Base-by-base conservation (phyloP, 1,140 invertebrate species). In the Drosophila bocki region DNA sequence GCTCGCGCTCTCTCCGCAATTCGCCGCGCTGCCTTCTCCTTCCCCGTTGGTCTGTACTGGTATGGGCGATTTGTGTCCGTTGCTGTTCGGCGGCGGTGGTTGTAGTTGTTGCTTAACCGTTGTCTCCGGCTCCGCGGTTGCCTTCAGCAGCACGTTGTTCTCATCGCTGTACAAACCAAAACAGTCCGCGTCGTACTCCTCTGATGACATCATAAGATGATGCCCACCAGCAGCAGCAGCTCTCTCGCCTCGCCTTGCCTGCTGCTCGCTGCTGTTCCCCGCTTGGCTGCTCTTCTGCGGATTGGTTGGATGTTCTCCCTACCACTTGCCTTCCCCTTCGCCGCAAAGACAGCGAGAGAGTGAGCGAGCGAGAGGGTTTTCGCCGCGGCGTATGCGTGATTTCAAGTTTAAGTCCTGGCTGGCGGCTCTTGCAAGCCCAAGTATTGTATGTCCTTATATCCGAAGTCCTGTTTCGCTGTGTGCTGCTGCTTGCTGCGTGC, bases 171-270 rank as follows among this genome's bases (percentile, higher is more conserved):
- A 97, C 96, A 97, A 96, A 95, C 96, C 96, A 95, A 96, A 97
- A 95, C 95, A 95, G 94, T 96, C 96, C 80, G 96, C 85, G 96
- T 96, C 85, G 96, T 97, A 96, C 96, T 97, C 96, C 96, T 97
- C 97, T 96, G 96, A 97, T 97, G 97, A 97, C 96, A 97, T 97
- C 96, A 97, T 97, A 96, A 95, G 96, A 95, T 94, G 94, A 84
- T 90, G 91, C 87, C 87, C 85, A 91, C 84, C 86, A 90, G 85
- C 77, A 83, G 82, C 82, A 91, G 82, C 72, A 85, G 60, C 54
- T 44, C 48, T 47, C 64, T 42, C 60, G 50, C 62, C 64, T 44
- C 39, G 41, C 63, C 19, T 42, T 44, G 35, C 62, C 44, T 41
- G 62, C 50, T 48, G 48, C 37, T 63, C 54, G 26, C 45, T 61